These are phyloP conservation scores for Lutjanus campechanus DNA, from an alignment of 2,797 vertebrate genomes.

Conservation along the genomic window DNA sequence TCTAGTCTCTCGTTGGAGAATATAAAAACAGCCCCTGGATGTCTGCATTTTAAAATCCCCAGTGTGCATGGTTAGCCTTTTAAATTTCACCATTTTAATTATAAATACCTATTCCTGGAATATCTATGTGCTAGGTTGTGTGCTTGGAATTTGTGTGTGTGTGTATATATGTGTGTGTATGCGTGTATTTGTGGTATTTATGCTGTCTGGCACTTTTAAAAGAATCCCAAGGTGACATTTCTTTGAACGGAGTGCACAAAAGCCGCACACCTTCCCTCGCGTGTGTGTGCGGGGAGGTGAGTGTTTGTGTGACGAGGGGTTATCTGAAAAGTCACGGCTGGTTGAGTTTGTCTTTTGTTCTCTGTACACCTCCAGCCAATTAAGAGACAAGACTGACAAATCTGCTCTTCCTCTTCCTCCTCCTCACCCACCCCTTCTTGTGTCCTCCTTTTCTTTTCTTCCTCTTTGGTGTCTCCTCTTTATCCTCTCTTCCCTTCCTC, in stretches of 20 bases:
- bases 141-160: conserved; percentile 2
- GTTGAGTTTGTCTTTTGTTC: conserved; percentile 80
- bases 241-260: conserved; percentile 67
- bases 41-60: conserved; percentile 72
- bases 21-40: conserved; percentile 69
- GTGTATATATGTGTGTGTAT: neutral
- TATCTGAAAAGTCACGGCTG: conserved; percentile 80
- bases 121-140: conserved; percentile 18
- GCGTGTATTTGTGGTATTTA: conserved; percentile 57
- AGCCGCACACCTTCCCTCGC: conserved; percentile 37
- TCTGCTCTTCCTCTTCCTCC: conserved; percentile 51
- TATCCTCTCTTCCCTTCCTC: conserved; percentile 33
- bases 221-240: conserved; percentile 81
- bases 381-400: conserved; percentile 84
- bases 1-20: conserved; percentile 52
- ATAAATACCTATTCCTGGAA: conserved; percentile 61
- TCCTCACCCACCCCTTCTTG: conserved; percentile 33
- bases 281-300: conserved; percentile 8
- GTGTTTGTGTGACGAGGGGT: conserved; percentile 55
- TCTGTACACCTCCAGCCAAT: conserved; percentile 78
- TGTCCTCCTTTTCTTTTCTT: conserved; percentile 46
- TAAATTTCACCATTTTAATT: conserved; percentile 65
- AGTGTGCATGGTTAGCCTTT: conserved; percentile 60
- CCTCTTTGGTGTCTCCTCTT: conserved; percentile 46
- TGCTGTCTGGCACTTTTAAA: conserved; percentile 67